phyloP scores from a whole-genome alignment of 1,140 invertebrate genomes.

The Aleiodes sp. region DNA sequence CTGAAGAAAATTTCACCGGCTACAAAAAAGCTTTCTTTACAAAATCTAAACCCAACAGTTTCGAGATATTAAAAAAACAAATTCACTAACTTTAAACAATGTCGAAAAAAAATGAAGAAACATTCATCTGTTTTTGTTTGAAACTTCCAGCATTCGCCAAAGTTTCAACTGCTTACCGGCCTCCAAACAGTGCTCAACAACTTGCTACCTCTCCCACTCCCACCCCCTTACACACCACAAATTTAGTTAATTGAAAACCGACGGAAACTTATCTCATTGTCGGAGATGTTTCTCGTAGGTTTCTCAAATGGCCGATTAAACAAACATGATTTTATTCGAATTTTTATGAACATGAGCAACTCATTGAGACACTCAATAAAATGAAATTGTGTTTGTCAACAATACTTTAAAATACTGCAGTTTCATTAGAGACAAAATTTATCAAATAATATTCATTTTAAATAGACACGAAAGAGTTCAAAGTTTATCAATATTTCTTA shows the following conservation, averaged over 20 bases:
- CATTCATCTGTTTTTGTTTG: not conserved
- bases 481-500: constrained; percentile 48
- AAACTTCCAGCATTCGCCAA: constrained; percentile 7
- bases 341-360: too few species aligned
- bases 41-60: too few species aligned
- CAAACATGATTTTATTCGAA: too few species aligned
- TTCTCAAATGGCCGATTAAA: not conserved
- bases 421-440: too few species aligned
- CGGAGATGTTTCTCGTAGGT: not conserved
- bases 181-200: constrained; percentile 17
- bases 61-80: too few species aligned
- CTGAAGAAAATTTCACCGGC: too few species aligned
- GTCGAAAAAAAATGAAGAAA: not conserved
- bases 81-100: too few species aligned
- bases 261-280: constrained; percentile 25
- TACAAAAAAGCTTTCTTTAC: too few species aligned
- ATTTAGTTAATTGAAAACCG: constrained; percentile 42
- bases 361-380: too few species aligned
- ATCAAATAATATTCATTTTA: not conserved
- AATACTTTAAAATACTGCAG: not conserved
- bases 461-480: too few species aligned
- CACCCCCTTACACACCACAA: constrained; percentile 34
- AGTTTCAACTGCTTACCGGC: constrained; percentile 36
- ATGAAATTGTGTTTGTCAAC: too few species aligned
- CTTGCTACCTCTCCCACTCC: constrained; percentile 10